Conservation (phyloP, 2,113 vertebrate genomes). For the Crotophaga sulcirostris region DNA sequence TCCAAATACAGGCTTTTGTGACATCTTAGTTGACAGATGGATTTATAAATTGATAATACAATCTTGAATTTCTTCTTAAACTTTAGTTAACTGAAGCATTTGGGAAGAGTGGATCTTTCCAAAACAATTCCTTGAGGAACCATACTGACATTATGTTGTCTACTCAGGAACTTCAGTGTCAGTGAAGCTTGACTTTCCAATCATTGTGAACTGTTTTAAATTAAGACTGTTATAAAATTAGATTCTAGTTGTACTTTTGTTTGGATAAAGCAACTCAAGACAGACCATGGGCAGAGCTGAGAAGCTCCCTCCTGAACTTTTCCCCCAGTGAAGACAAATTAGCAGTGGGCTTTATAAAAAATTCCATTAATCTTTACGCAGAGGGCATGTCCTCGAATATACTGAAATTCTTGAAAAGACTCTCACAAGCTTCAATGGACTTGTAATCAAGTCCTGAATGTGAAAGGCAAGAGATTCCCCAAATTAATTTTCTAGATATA, state of each 20-base stretch:
- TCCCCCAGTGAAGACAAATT: background rate
- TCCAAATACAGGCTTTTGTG: background rate
- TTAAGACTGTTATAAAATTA: background rate
- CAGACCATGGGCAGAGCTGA: background rate
- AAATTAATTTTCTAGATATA: background rate
- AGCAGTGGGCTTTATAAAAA: background rate
- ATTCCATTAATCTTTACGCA: background rate
- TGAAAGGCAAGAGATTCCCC: background rate
- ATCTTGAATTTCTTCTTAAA: background rate
- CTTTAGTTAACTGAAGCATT: background rate
- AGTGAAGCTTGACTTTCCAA: background rate
- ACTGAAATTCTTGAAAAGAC: background rate
- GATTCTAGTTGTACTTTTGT: background rate
- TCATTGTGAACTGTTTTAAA: background rate
- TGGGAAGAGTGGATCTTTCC: background rate
- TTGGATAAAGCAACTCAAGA: background rate
- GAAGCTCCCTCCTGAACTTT: background rate
- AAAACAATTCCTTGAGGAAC: background rate
- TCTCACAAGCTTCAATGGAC: background rate
- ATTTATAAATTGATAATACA: background rate
- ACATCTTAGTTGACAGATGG: background rate
- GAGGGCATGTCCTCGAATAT: background rate
- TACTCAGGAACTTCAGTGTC: background rate
- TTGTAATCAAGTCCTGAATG: background rate
- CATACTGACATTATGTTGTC: background rate